A percentile compares a stretch with the other conserved stretches of the same genome.
Conservation (phyloP, 2,113 vertebrate species). For the Oxyura jamaicensis region DNA sequence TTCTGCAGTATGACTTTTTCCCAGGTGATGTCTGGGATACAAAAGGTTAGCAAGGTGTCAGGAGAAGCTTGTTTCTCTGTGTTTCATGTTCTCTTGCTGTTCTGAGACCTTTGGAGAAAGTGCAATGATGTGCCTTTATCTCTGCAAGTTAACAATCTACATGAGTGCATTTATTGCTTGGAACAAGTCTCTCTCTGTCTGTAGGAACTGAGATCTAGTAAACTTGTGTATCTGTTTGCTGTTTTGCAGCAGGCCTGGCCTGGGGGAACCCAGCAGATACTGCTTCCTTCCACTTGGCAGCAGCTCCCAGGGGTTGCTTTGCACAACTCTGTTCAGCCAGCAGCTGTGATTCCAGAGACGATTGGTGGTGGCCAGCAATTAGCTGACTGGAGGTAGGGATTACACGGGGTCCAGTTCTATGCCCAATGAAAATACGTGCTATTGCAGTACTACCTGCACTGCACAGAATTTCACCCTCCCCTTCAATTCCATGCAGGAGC, state of each 20-base stretch:
- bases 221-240: conserved; percentile 72
- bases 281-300: conserved; percentile 97
- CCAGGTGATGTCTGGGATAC: background rate
- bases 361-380: conserved; percentile 83
- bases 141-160: conserved; percentile 84
- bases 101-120: background rate
- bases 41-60: background rate
- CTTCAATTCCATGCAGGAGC: background rate
- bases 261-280: conserved; percentile 93
- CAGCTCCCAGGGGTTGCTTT: conserved; percentile 94
- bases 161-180: conserved; percentile 62
- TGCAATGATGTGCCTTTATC: conserved; percentile 23
- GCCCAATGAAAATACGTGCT: background rate
- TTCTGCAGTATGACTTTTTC: background rate
- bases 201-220: conserved; percentile 56
- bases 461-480: background rate
- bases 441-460: background rate
- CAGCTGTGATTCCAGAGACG: conserved; percentile 85
- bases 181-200: conserved; percentile 24
- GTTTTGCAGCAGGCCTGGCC: conserved; percentile 95
- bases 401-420: background rate
- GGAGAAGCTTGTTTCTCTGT: background rate
- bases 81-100: background rate
- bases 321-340: conserved; percentile 89
- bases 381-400: conserved; percentile 89